phyloP scores from a whole-genome alignment of 2,113 vertebrate species.

The Pedetes capensis region DNA sequence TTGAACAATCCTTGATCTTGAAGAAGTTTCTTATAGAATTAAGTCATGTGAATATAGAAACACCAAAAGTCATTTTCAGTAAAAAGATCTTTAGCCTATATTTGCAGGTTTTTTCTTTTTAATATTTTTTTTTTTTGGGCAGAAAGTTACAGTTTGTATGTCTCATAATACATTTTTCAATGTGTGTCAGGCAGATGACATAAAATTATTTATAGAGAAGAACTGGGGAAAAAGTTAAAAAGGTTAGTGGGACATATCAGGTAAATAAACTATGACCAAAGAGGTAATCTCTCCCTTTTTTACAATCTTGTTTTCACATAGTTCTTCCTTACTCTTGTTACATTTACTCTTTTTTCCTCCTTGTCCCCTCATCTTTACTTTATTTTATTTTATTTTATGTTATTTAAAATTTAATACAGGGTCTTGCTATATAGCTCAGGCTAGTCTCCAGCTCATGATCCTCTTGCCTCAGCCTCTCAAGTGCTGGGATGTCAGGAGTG shows the following conservation, averaged over 20 bases:
- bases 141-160: conserved; percentile 10
- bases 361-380: too few species aligned
- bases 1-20: conserved; percentile 15
- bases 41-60: conserved; percentile 31
- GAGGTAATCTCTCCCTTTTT: conserved; percentile 24
- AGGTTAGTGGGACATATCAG: background rate
- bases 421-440: too few species aligned
- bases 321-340: background rate
- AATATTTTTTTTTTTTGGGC: background rate
- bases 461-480: too few species aligned
- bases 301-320: background rate
- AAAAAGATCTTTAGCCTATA: background rate
- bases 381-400: too few species aligned
- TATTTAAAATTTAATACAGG: background rate
- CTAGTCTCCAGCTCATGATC: too few species aligned
- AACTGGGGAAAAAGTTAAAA: background rate
- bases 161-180: background rate
- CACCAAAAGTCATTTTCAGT: conserved; percentile 14
- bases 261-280: conserved; percentile 52
- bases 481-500: too few species aligned
- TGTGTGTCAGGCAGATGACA: background rate
- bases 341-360: too few species aligned
- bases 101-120: background rate
- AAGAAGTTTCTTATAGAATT: conserved; percentile 45
- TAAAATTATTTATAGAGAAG: background rate